Evolutionary conservation across 1,140 invertebrate genomes (phyloP), one percentile per base, ranked within the genome.

Genomic region (Drosophila ohnishii): DNA sequence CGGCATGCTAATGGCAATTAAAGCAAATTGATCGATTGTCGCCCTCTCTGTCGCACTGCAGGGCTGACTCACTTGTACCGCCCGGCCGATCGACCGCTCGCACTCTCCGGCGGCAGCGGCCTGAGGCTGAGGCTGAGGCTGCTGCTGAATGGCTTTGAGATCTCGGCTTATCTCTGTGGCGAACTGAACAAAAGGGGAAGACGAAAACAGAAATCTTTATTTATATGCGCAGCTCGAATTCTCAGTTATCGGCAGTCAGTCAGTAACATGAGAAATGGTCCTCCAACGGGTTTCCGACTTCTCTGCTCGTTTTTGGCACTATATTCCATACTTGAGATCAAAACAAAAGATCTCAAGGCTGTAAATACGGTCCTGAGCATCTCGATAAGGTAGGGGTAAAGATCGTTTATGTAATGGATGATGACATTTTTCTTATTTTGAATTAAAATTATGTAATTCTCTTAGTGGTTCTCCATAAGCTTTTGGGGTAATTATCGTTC

Each of bases 1-100:
- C 75, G 75, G 60, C 74, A 85, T 87, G 83, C 83, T 86, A 85
- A 85, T 81, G 74, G 62, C 81, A 75, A 86, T 86, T 86, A 81
- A 84, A 86, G 78, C 82, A 80, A 86, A 87, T 85, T 85, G 82
- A 85, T 85, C 83, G 82, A 82, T 69, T 60, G 50, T 69, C 60
- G 44, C 57, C 44, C 44, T 78, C 78, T 80, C 64, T 78, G 62
- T 75, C 65, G 19, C 77, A 42, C 77, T 77, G 22, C 42, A 37
- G 35, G 30, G 83, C 82, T 85, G 82, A 85, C 61, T 85, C 82
- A 85, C 60, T 72, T 11, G 13, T 39, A 39, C 42, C 42, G 63
- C 32, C 51, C 16, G 42, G n/a, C 16, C 37, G 28, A 13, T 22
- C 14, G 25, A 34, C 34, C 35, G 62, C 62, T 32, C 25, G 22